These are phyloP conservation scores for Belgica antarctica DNA, from an alignment of 2,888 invertebrate genomes.

Conservation along the genomic window DNA sequence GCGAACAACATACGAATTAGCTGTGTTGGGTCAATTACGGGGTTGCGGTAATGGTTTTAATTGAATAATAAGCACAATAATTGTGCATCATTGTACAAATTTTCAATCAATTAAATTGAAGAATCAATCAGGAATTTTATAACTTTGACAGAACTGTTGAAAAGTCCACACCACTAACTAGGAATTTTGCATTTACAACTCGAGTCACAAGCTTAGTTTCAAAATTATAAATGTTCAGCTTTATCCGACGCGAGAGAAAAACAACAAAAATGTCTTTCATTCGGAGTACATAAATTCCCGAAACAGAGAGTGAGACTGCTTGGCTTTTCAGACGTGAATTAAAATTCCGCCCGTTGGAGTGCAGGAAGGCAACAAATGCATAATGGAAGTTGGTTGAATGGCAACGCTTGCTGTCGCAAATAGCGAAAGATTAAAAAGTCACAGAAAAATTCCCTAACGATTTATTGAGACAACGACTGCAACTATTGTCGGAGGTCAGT, in stretches of 20 bases:
- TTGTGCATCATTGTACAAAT: no score
- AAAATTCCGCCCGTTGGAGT: slow-evolving; percentile 11
- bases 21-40: no score
- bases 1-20: no score
- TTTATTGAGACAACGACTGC: background rate
- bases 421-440: background rate
- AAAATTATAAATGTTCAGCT: background rate
- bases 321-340: background rate
- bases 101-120: no score
- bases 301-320: no score
- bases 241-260: background rate
- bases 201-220: background rate
- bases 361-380: background rate
- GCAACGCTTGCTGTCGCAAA: background rate
- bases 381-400: background rate
- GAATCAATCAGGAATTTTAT: no score
- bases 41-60: no score
- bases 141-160: no score
- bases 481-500: slow-evolving; percentile 36
- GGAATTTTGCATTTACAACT: background rate
- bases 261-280: background rate
- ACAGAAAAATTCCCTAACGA: background rate
- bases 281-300: background rate
- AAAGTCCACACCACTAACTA: no score
- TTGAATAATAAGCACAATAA: no score